These are phyloP conservation scores for Norana najaformis DNA, from an alignment of 2,888 invertebrate genomes.

Conservation along the genomic window DNA sequence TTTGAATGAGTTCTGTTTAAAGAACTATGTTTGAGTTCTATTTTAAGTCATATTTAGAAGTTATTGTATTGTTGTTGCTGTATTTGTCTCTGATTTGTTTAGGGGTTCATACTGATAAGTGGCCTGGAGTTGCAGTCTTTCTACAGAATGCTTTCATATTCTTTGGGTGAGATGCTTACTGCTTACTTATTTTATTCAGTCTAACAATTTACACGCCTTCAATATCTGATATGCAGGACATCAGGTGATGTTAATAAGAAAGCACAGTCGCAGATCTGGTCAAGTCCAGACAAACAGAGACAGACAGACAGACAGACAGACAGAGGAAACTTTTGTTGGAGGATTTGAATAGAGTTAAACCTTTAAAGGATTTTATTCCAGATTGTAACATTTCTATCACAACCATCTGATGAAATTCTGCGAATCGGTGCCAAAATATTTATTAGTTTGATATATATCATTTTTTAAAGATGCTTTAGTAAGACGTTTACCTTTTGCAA, in stretches of 20 bases:
- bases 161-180: constrained; percentile 60
- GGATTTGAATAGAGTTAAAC: neutral
- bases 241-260: neutral
- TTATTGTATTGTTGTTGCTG: neutral
- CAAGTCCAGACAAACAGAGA: neutral
- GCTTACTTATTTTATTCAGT: neutral
- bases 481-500: too few species aligned
- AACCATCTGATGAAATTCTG: too few species aligned
- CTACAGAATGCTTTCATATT: constrained; percentile 94
- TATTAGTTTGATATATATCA: too few species aligned
- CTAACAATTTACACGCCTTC: neutral
- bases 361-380: too few species aligned
- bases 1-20: neutral
- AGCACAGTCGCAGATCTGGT: neutral
- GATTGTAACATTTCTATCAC: too few species aligned
- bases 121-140: constrained; percentile 83
- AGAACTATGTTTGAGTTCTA: too few species aligned
- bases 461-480: too few species aligned
- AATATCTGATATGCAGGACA: neutral
- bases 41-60: neutral
- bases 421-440: too few species aligned
- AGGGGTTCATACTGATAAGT: constrained; percentile 50
- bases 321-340: neutral
- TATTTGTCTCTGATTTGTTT: constrained; percentile 15
- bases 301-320: neutral